These are phyloP conservation scores for Lypha dubia DNA, from an alignment of 2,888 invertebrate species.

Conservation along the genomic window DNA sequence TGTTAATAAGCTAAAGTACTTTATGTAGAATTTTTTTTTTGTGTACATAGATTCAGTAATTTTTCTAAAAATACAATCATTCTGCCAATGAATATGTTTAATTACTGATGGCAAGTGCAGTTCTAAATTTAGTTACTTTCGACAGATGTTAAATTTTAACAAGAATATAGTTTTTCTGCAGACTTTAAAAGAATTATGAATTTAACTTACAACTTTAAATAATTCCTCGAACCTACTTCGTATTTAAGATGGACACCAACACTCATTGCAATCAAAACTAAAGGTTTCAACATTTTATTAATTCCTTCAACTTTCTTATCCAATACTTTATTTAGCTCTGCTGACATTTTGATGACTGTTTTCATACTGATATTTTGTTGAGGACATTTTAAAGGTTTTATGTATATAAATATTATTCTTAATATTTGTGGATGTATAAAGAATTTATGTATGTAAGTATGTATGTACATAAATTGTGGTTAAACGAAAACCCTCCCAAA, in stretches of 20 bases:
- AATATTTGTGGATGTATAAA: background rate
- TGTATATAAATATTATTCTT: background rate
- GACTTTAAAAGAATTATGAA: background rate
- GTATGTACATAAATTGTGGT: constrained; percentile 24
- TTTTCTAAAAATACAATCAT: too few species aligned
- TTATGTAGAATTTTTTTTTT: too few species aligned
- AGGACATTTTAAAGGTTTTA: constrained; percentile 5
- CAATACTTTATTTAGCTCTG: constrained; percentile 52
- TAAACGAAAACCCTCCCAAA: constrained; percentile 17
- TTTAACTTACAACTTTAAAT: constrained; percentile 48
- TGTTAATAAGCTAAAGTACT: background rate
- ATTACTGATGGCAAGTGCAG: too few species aligned
- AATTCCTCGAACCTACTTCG: constrained; percentile 33
- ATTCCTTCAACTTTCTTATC: constrained; percentile 14
- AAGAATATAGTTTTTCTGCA: background rate
- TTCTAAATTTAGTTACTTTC: too few species aligned
- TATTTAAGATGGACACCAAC: constrained; percentile 45
- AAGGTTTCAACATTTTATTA: constrained; percentile 33
- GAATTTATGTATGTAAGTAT: background rate
- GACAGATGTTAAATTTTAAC: background rate
- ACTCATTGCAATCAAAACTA: constrained; percentile 28
- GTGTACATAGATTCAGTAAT: too few species aligned
- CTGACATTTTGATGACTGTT: constrained; percentile 38
- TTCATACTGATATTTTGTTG: background rate
- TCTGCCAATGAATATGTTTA: too few species aligned